phyloP scores from a whole-genome alignment of 2,797 vertebrate species.

The Macrochelys suwanniensis region DNA sequence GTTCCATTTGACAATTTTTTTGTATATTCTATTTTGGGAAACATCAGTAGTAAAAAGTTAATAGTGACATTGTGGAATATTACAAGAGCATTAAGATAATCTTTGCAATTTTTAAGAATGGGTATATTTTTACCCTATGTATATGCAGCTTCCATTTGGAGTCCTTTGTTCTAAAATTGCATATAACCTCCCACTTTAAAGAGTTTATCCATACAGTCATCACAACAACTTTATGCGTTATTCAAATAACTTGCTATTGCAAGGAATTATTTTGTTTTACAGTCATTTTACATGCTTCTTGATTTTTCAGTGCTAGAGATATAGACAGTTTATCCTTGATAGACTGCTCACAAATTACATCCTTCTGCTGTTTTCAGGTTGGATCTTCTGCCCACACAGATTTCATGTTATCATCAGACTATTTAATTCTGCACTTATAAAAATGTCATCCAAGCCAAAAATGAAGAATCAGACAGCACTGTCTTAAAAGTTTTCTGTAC shows the following conservation, averaged over 20 bases:
- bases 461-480: constrained; percentile 53
- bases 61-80: not conserved
- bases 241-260: not conserved
- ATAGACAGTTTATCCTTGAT: constrained; percentile 50
- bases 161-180: not conserved
- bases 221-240: not conserved
- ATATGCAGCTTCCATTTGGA: not conserved
- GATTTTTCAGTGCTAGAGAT: not conserved
- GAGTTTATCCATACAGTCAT: constrained; percentile 4
- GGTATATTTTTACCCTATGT: not conserved
- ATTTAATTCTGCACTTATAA: constrained; percentile 67
- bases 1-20: not conserved
- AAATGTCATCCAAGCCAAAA: constrained; percentile 72
- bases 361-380: constrained; percentile 66
- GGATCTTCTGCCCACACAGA: constrained; percentile 73
- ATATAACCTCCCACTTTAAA: not conserved
- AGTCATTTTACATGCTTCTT: constrained; percentile 28
- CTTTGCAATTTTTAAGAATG: constrained; percentile 14
- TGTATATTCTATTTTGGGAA: not conserved
- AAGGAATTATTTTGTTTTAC: constrained; percentile 21
- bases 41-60: not conserved
- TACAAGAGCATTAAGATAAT: not conserved
- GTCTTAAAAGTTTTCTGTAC: constrained; percentile 52
- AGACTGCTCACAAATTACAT: constrained; percentile 66
- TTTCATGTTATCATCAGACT: constrained; percentile 72